phyloP scores from a whole-genome alignment of 2,888 invertebrate genomes.

The Myathropa florea region DNA sequence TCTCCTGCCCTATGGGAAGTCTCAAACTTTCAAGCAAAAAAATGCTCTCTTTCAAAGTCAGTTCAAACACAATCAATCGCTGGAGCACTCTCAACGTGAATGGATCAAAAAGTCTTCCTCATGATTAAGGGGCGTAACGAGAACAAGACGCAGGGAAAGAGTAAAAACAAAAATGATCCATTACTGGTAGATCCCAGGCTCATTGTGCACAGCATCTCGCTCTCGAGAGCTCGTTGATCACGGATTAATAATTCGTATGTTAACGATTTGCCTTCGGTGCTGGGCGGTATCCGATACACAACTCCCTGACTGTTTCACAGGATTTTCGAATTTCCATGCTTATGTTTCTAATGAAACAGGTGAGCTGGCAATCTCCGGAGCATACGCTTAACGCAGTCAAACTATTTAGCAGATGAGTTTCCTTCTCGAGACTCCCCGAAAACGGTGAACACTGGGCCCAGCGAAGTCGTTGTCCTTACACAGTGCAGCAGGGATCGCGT shows the following conservation, averaged over 20 bases:
- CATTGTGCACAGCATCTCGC: conserved; percentile 32
- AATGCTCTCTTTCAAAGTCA: neutral
- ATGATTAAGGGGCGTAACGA: conserved; percentile 58
- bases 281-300: conserved; percentile 61
- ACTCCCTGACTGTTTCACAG: conserved; percentile 57
- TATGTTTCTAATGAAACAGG: conserved; percentile 56
- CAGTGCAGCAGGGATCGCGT: conserved; percentile 15
- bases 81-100: conserved; percentile 41
- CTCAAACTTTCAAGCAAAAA: neutral
- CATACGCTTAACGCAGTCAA: conserved; percentile 55
- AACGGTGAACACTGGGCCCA: conserved; percentile 10
- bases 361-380: conserved; percentile 30
- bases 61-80: conserved; percentile 44
- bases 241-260: conserved; percentile 67
- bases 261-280: conserved; percentile 66
- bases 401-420: conserved; percentile 38
- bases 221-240: conserved; percentile 57
- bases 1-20: conserved; percentile 7
- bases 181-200: conserved; percentile 47
- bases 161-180: conserved; percentile 20
- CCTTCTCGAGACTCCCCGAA: conserved; percentile 28
- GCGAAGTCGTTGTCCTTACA: conserved; percentile 51
- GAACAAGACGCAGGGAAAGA: conserved; percentile 2
- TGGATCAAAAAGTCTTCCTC: conserved; percentile 57
- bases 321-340: conserved; percentile 44